Base-by-base conservation (phyloP, 2,888 invertebrate genomes). In the Xylota segnis region DNA sequence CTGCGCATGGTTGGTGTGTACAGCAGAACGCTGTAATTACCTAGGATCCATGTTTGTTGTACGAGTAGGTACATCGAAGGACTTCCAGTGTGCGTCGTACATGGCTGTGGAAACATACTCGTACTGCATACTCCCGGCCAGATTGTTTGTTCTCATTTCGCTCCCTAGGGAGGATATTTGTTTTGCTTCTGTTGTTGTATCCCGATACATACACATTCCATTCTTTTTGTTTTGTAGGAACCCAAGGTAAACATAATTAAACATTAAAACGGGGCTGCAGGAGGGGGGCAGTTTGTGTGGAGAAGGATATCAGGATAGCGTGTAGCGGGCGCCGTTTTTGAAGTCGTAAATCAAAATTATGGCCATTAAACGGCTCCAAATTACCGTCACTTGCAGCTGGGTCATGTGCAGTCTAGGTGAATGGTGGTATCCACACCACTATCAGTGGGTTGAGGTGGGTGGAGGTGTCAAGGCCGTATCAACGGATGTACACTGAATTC, bases 1-100 rank as follows among this genome's bases (percentile, higher is more conserved):
- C 47, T 72, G 83, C 83, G 83, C 83, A 83, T 77, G 83, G 78
- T 72, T 74, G 61, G 54, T 75, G 54, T 75, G 61, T 75, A 75
- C 47, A 75, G 75, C 29, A 23, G 68, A 68, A 75, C 61, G 66
- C 43, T 59, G 59, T 74, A 75, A 68, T 75, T 68, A 61, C 61
- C 66, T 75, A 75, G 75, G 59, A 68, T 68, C 68, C 54, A 54
- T 68, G 54, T 71, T 54, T 61, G 50, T n/a, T n/a, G n/a, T n/a
- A n/a, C n/a, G n/a, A n/a, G n/a, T n/a, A n/a, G n/a, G n/a, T 40
- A 78, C 61, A 45, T 29, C 63, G 71, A 78, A 78, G 70, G 63
- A 71, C 78, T 63, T 78, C 63, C 32, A 12, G 32, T 23, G 23
- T 34, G 47, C 12, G 32, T 18, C 18, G 27, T 27, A 16, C 23